These are phyloP conservation scores for Eupithecia inturbata DNA, from an alignment of 2,888 invertebrate genomes.

Conservation along the genomic window DNA sequence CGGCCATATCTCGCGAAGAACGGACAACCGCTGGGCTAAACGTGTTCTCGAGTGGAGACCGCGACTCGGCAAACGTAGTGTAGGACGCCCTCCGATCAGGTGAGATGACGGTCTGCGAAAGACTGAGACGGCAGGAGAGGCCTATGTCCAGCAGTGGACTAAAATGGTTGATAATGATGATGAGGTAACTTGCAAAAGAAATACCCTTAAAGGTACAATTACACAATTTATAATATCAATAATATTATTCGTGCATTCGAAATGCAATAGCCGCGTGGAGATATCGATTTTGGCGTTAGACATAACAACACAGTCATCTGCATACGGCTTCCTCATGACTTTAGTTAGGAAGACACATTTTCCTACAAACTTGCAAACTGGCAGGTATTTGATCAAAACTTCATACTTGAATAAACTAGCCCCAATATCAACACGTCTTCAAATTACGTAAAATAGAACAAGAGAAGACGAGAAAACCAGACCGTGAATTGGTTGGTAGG, in stretches of 20 bases:
- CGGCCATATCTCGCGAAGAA: too few relatives aligned
- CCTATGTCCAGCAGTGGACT: too few relatives aligned
- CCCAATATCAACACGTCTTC: not conserved
- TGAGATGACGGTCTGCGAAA: too few relatives aligned
- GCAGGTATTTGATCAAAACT: not conserved
- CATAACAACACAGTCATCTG: conserved; percentile 6
- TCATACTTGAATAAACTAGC: not conserved
- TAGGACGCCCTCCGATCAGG: too few relatives aligned
- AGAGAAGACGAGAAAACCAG: not conserved
- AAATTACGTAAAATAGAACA: not conserved
- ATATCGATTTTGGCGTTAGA: conserved; percentile 26
- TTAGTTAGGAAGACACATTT: not conserved
- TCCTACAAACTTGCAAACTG: not conserved
- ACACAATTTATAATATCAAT: not conserved
- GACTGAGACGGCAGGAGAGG: too few relatives aligned
- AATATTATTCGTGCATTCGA: conserved; percentile 10
- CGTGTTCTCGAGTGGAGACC: too few relatives aligned
- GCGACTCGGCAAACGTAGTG: too few relatives aligned
- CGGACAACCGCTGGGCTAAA: too few relatives aligned
- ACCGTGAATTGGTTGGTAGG: not conserved
- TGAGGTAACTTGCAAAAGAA: not conserved
- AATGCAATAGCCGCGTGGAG: conserved; percentile 3
- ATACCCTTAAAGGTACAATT: not conserved
- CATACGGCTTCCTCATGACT: conserved; percentile 17
- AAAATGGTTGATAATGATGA: too few relatives aligned